Percentiles rank a stretch among this genome's conserved stretches.
Evolutionary conservation across 2,113 vertebrate species (phyloP).

Genomic region (Elachura formosa): DNA sequence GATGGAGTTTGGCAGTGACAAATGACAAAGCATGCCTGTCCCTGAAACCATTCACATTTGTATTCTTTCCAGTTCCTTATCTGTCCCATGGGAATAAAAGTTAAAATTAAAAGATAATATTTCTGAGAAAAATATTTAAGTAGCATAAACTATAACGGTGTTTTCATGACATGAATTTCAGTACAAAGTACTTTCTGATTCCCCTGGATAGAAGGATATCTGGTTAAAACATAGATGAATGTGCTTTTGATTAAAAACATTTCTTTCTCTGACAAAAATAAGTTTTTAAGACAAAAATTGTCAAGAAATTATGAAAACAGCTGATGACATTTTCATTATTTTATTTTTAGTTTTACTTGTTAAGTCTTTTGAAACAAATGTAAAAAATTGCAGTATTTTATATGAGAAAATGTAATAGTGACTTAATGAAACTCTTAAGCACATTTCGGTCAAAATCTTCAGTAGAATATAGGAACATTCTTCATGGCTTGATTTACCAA

Average conservation of each 20-base stretch:
- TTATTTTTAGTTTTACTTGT: neutral
- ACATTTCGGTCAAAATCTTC: neutral
- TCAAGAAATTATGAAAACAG: neutral
- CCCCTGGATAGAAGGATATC: neutral
- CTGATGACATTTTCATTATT: neutral
- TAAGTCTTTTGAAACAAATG: neutral
- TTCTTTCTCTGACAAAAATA: neutral
- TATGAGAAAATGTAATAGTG: neutral
- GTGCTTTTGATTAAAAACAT: neutral
- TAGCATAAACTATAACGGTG: neutral
- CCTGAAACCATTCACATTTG: slow-evolving; percentile 57
- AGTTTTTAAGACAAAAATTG: neutral
- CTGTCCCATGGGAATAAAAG: slow-evolving; percentile 59
- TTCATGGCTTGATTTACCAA: neutral
- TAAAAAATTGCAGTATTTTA: neutral
- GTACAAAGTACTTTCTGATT: neutral
- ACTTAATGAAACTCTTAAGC: neutral
- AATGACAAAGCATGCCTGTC: slow-evolving; percentile 58
- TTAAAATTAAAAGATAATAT: slow-evolving; percentile 46
- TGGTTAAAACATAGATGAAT: neutral
- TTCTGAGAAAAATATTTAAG: slow-evolving; percentile 13
- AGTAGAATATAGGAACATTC: neutral
- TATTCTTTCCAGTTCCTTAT: slow-evolving; percentile 42
- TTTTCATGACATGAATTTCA: neutral
- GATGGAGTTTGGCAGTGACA: slow-evolving; percentile 54